These are phyloP conservation scores for Formica aserva DNA, from an alignment of 2,888 invertebrate genomes.

Conservation along the genomic window DNA sequence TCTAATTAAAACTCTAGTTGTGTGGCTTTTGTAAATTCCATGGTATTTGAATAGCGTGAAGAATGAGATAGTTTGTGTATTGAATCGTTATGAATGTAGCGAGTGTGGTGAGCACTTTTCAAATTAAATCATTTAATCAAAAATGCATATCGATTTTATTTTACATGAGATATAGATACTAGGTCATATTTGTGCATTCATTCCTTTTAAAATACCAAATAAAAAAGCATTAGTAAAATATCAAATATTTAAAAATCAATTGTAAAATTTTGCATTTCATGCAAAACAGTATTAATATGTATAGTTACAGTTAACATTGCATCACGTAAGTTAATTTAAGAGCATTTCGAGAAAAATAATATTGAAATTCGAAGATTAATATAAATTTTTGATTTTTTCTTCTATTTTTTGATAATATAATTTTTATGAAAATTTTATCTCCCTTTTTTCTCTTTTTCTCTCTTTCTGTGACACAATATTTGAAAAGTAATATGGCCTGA, in stretches of 20 bases:
- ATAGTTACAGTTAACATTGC: neutral
- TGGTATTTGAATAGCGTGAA: neutral
- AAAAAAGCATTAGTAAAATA: neutral
- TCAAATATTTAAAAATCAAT: neutral
- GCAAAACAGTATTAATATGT: neutral
- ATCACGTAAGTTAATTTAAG: neutral
- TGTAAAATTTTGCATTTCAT: neutral
- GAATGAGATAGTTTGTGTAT: neutral
- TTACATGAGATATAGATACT: neutral
- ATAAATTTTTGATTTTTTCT: neutral
- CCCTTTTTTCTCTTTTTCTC: neutral
- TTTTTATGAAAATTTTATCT: neutral
- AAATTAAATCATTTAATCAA: constrained; percentile 15
- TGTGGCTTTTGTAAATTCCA: neutral
- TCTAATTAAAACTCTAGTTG: neutral
- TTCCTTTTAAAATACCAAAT: neutral
- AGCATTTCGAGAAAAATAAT: neutral
- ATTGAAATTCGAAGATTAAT: neutral
- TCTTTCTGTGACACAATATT: neutral
- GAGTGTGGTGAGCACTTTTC: neutral
- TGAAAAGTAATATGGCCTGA: neutral
- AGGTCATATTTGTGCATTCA: neutral
- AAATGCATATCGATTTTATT: constrained; percentile 18
- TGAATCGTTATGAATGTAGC: neutral
- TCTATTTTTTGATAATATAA: neutral